These are phyloP conservation scores for Cryptosula pallasiana DNA, from an alignment of 2,888 invertebrate genomes.

Conservation along the genomic window DNA sequence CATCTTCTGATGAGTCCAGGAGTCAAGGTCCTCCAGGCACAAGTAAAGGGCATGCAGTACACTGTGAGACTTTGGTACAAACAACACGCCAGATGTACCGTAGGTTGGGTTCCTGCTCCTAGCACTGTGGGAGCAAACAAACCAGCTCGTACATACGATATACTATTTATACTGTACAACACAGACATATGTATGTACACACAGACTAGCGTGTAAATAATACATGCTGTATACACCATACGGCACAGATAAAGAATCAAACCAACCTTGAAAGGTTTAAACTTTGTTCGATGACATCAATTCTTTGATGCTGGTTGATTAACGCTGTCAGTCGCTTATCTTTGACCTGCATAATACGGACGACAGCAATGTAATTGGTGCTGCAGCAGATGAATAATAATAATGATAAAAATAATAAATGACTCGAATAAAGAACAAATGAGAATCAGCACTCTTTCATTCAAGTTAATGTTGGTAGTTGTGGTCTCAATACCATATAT, in stretches of 20 bases:
- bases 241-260: not conserved
- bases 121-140: not conserved
- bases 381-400: no score
- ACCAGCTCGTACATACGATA: no score
- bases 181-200: no score
- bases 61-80: not conserved
- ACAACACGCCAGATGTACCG: not conserved
- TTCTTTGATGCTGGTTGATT: constrained; percentile 11
- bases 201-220: no score
- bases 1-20: constrained; percentile 21
- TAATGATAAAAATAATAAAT: no score
- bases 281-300: constrained; percentile 21
- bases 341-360: no score
- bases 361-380: no score
- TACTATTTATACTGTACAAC: no score
- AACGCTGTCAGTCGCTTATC: not conserved
- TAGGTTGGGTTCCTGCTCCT: not conserved
- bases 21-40: not conserved
- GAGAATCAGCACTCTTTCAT: no score
- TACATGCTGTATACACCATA: not conserved
- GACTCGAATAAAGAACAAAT: no score
- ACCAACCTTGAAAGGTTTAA: not conserved
- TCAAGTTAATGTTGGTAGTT: no score
- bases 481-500: no score
- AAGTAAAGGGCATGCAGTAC: constrained; percentile 2